Evolutionary conservation across 2,797 vertebrate species (phyloP).

Genomic region (Mus minutoides): DNA sequence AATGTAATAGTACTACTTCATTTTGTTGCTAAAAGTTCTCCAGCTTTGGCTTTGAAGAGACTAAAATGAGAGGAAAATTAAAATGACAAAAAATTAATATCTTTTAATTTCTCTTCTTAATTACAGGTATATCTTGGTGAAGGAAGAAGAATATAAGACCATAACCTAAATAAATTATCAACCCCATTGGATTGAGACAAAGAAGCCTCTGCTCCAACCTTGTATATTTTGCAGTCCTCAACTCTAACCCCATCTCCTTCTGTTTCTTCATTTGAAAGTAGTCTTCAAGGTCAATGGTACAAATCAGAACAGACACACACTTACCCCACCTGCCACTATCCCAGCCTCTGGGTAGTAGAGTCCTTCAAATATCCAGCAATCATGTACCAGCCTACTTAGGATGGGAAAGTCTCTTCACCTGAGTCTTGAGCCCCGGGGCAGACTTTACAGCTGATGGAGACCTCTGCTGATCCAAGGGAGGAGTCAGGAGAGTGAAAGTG

Average conservation of each 20-base stretch:
- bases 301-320: neutral
- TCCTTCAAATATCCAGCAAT: neutral
- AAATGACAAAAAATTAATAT: slow-evolving; percentile 18
- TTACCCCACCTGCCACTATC: neutral
- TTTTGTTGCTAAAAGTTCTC: neutral
- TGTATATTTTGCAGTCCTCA: neutral
- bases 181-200: neutral
- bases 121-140: neutral
- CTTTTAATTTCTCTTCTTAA: slow-evolving; percentile 11
- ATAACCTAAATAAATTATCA: neutral
- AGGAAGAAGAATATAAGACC: neutral
- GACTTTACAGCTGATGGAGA: neutral
- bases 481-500: neutral
- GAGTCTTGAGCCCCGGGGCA: neutral
- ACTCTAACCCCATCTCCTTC: neutral
- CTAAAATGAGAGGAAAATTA: neutral
- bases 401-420: neutral
- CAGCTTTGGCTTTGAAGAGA: neutral
- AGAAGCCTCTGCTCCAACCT: neutral
- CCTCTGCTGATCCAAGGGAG: neutral
- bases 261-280: neutral
- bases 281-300: neutral
- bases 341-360: neutral
- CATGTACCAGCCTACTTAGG: neutral
- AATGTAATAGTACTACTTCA: neutral